These are phyloP conservation scores for Crotalus tigris DNA, from an alignment of 2,113 vertebrate species.

Conservation along the genomic window DNA sequence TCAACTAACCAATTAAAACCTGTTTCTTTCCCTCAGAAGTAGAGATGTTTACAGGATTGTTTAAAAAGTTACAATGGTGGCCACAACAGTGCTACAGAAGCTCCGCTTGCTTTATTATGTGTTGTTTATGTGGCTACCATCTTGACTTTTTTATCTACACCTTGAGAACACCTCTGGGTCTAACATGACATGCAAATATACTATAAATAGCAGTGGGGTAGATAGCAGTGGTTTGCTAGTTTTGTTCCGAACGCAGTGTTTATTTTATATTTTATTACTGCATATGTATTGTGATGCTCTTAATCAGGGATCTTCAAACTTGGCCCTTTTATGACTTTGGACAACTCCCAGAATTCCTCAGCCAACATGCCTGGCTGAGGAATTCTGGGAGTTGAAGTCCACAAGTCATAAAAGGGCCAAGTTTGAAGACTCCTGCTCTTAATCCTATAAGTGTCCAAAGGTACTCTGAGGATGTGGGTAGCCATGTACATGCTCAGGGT, in stretches of 20 bases:
- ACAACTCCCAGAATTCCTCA: no score
- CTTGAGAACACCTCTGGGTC: background rate
- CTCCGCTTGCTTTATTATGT: background rate
- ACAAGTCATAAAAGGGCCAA: no score
- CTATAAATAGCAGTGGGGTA: background rate
- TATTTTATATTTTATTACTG: background rate
- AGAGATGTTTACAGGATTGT: background rate
- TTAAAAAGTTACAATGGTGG: background rate
- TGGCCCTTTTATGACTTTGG: no score
- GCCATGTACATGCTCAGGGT: background rate
- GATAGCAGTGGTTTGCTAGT: background rate
- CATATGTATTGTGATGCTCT: background rate
- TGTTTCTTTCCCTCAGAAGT: background rate
- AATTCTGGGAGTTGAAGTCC: no score
- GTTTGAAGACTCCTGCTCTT: background rate
- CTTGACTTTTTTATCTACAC: background rate
- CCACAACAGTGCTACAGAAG: background rate
- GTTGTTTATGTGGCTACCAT: background rate
- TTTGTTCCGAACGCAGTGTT: background rate
- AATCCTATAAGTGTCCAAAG: background rate
- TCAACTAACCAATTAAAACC: background rate
- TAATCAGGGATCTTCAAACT: background rate
- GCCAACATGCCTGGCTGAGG: no score
- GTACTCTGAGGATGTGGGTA: background rate
- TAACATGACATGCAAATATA: background rate